Evolutionary conservation across 2,797 vertebrate species (phyloP), one percentile per base, ranked within the genome.

Genomic region (Spinus pinus): DNA sequence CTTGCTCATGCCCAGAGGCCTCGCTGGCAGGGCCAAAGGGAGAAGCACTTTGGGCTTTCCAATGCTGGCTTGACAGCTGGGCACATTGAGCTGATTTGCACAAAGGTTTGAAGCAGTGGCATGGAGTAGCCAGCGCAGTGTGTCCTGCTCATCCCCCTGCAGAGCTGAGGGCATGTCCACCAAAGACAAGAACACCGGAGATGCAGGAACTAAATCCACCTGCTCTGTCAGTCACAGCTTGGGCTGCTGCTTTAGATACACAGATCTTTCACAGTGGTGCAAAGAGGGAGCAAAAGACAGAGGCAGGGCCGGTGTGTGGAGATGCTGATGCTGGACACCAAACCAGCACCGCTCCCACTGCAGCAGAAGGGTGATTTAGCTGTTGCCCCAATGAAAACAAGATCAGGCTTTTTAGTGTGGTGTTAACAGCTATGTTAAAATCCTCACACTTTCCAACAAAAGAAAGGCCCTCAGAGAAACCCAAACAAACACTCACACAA

Each of bases 391-490:
- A 0, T 58, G 80, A 94, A 96, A 97, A 94, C 86, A 96, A 91
- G 77, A 94, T 85, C 86, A 84, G 70, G 80, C 73, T 79, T 86
- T 95, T 97, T 90, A 94, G 92, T 90, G 64, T 2, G 10, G 84
- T 89, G 90, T 95, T 96, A 95, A 97, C 95, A 96, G 87, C 93
- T 95, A 93, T 93, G 94, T 95, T 96, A 96, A 95, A 97, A 94
- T 96, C 94, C 93, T 97, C 86, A 82, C 96, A 92, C 96, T 97
- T 95, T 95, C 94, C 94, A 96, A 94, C 90, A 97, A 96, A 95
- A 96, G 94, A 96, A 97, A 90, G 88, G 95, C 92, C 88, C 66
- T 97, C 82, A 95, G 86, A 93, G 94, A 95, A 96, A 97, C 90
- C 86, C 92, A 96, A 97, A 97, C 96, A 96, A 97, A 91, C 90